phyloP scores from a whole-genome alignment of 2,888 invertebrate genomes.

The Xestobium rufovillosum region DNA sequence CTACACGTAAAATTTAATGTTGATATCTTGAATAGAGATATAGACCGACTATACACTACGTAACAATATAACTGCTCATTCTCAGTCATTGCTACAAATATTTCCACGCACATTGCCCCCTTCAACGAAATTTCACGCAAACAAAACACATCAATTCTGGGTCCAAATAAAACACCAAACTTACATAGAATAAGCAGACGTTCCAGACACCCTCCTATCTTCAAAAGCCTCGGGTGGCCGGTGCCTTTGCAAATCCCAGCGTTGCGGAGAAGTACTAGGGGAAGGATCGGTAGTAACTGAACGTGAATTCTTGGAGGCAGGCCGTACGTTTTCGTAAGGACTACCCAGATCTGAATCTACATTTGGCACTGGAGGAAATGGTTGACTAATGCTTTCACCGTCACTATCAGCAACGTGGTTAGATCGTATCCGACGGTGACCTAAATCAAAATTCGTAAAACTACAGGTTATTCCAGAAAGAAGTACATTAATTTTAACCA shows the following conservation, averaged over 20 bases:
- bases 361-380: conserved; percentile 59
- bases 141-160: too few species aligned
- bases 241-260: conserved; percentile 48
- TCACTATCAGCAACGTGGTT: conserved; percentile 37
- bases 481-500: too few species aligned
- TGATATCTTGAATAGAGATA: too few species aligned
- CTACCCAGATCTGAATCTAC: conserved; percentile 54
- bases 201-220: conserved; percentile 50
- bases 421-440: not conserved
- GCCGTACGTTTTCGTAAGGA: conserved; percentile 57
- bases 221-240: conserved; percentile 43
- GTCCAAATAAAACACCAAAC: conserved; percentile 33
- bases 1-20: too few species aligned
- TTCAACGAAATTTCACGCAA: too few species aligned
- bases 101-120: too few species aligned
- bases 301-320: conserved; percentile 41
- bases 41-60: too few species aligned
- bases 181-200: conserved; percentile 53
- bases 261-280: conserved; percentile 49
- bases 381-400: conserved; percentile 43
- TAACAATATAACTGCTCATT: too few species aligned
- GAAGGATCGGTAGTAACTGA: conserved; percentile 47
- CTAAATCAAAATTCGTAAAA: too few species aligned
- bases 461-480: too few species aligned
- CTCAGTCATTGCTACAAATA: too few species aligned